Evolutionary conservation across 2,888 invertebrate species (phyloP).

Genomic region (Cyaniris semiargus): DNA sequence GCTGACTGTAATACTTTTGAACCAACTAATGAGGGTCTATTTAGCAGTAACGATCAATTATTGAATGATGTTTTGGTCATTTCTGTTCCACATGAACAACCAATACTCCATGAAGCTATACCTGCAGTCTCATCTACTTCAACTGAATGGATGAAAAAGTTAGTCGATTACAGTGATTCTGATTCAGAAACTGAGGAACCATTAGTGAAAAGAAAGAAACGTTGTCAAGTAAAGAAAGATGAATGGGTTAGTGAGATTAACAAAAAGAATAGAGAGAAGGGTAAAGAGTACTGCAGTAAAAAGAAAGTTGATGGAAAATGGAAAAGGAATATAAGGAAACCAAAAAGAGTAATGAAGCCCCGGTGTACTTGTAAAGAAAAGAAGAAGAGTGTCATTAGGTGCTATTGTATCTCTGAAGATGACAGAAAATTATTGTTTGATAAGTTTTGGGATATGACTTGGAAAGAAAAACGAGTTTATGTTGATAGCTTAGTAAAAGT

Average conservation of each 20-base stretch:
- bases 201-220: conserved; percentile 36
- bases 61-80: too few relatives aligned
- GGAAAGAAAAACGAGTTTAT: conserved; percentile 37
- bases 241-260: conserved; percentile 38
- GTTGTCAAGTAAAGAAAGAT: conserved; percentile 39
- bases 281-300: conserved; percentile 35
- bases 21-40: too few relatives aligned
- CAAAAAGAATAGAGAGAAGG: conserved; percentile 37
- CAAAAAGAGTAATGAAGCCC: conserved; percentile 36
- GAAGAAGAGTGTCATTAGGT: conserved; percentile 35
- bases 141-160: conserved; percentile 31
- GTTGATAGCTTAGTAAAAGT: conserved; percentile 37
- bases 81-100: too few relatives aligned
- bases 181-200: conserved; percentile 37
- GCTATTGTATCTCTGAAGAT: conserved; percentile 35
- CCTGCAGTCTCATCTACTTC: conserved; percentile 23
- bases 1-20: too few relatives aligned
- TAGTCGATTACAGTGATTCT: conserved; percentile 39
- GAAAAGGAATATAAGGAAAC: conserved; percentile 37
- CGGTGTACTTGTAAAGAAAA: conserved; percentile 37
- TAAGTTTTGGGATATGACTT: conserved; percentile 35
- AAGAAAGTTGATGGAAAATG: conserved; percentile 35
- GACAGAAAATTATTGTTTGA: too few relatives aligned
- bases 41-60: too few relatives aligned
- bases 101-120: too few relatives aligned